Percentiles rank a stretch among this genome's conserved stretches.
Evolutionary conservation across 2,113 vertebrate species (phyloP).

Genomic region (Syngnathus typhle): DNA sequence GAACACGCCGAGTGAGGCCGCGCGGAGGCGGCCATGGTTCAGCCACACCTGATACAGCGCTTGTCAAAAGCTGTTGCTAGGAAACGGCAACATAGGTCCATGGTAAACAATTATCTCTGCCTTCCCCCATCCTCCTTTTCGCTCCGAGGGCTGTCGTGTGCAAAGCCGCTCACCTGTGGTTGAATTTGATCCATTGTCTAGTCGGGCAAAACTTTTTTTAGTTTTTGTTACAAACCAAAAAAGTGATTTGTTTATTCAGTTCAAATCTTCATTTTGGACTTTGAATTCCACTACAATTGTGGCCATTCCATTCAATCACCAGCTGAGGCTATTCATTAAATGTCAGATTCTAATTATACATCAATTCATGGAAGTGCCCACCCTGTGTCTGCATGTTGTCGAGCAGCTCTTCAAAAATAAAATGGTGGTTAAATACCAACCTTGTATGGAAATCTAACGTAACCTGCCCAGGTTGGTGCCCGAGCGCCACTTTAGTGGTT

Average conservation of each 20-base stretch:
- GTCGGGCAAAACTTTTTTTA: conserved; percentile 7
- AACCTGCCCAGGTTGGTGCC: not conserved
- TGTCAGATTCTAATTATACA: conserved; percentile 5
- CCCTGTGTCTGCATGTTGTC: not conserved
- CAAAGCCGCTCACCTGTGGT: conserved; percentile 65
- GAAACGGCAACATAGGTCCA: conserved; percentile 76
- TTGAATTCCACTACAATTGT: not conserved
- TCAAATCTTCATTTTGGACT: not conserved
- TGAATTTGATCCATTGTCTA: conserved; percentile 58
- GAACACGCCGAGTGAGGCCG: conserved; percentile 42
- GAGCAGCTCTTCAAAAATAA: not conserved
- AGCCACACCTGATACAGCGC: conserved; percentile 74
- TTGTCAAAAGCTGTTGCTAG: conserved; percentile 79
- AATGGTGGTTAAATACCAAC: not conserved
- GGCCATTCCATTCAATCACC: not conserved
- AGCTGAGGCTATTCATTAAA: not conserved
- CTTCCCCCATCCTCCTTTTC: conserved; percentile 9
- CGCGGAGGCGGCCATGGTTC: conserved; percentile 68
- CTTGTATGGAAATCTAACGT: conserved; percentile 10
- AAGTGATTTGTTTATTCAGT: not conserved
- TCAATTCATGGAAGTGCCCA: conserved; percentile 7
- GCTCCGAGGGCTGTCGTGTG: conserved; percentile 49
- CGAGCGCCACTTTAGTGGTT: not conserved
- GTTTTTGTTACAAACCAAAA: too few relatives aligned
- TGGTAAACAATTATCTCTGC: conserved; percentile 80